Evolutionary conservation across 2,113 vertebrate genomes (phyloP), one percentile per base, ranked within the genome.

Genomic region (Limnothrissa miodon): DNA sequence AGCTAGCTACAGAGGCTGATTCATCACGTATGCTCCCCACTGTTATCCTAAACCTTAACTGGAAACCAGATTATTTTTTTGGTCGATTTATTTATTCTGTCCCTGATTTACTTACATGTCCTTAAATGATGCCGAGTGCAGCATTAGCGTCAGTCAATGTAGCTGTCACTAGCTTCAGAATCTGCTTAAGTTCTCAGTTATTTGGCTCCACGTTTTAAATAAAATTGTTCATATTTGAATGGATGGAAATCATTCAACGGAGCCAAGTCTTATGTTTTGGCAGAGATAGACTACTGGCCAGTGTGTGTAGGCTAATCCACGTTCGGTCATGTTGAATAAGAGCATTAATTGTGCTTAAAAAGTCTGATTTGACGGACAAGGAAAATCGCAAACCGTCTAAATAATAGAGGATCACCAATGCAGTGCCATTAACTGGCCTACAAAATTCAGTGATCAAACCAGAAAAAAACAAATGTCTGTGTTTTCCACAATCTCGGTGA

Each of bases 371-470:
- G 39, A 36, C 25, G 11, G 23, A 91, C 90, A 83, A 92, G 91
- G 88, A 91, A 91, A 92, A 92, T 90, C 88, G 89, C 90, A 90
- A 81, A 87, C 87, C 86, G 82, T 92, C 91, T 92, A 93, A 93
- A 92, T 92, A 93, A 66, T 88, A 82, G 59, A 78, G 85, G 87
- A 86, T 92, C 48, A 42, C 39, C 21, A 59, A 25, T 84, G 82
- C 39, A n/a, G 44, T 36, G 13, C 8, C 59, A 29, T 62, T 62
- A 62, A 62, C 59, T 29, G 51, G 21, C 51, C 51, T 56, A 23
- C 51, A 56, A 56, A 33, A 15, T 13, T 15, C 62, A 46, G 59
- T 82, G 59, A 74, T 74, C 66, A 36, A 62, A 62, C n/a, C 10
- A 29, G 66, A 36, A 36, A 15, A 74, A 15, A 56, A 19, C 13